Base-by-base conservation (phyloP, 2,888 invertebrate genomes). In the Polylopha cassiicola region DNA sequence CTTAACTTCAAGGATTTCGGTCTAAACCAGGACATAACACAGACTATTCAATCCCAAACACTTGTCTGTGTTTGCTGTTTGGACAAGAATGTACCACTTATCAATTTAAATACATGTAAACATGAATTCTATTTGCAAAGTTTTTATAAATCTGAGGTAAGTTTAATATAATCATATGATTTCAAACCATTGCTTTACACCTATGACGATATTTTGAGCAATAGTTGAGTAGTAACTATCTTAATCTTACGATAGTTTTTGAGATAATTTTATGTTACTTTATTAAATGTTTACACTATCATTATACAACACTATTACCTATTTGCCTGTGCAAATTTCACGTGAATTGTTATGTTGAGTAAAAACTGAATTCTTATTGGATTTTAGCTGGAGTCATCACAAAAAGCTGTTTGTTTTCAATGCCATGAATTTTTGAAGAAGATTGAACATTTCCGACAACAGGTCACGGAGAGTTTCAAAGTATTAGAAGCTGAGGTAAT, bases 11-110 rank as follows among this genome's bases (percentile, higher is more conserved):
- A 54, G 34, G 54, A 58, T 30, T 54, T 51, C 32, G 46, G 47
- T 16, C 39, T 54, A 1, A 47, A 37, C 18, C 50, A 55, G 27
- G 50, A 55, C 20, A 51, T 54, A 22, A 49, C 52, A 6, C 46
- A 52, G 14, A 50, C 50, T 6, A 51, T 49, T 27, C 51, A 51
- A 30, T 34, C 47, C 2, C 41, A 46, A 14, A 43, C 48, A 0
- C 37, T 50, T 2, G 47, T 57, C 11, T 65, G 65, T 10, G 44
- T 65, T 9, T 63, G 65, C 7, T 65, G 65, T 34, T 47, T 64
- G 4, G 28, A 50, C 11, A 42, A 36, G n/a, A 43, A 49, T n/a
- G 44, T 39, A 1, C 43, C 48, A 0, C 47, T 53, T 5, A 16
- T 63, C 0, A 48, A 45, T 10, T 26, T 63, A 2, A 1, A 23